Evolutionary conservation across 2,888 invertebrate genomes (phyloP), one percentile per base, ranked within the genome.

Genomic region (Troglohyphantes excavatus): DNA sequence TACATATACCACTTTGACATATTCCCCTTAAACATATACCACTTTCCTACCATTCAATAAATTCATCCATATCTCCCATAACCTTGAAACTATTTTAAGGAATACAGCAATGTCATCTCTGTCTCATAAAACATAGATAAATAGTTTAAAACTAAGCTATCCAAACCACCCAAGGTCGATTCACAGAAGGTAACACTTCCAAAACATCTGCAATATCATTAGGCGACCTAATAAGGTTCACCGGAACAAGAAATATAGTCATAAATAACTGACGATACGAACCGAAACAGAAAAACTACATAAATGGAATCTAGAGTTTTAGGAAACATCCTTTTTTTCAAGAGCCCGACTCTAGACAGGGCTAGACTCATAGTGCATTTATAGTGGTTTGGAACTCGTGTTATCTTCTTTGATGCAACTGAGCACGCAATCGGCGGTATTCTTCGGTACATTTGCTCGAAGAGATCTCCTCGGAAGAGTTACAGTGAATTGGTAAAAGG

Each of bases 381-480:
- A n/a, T n/a, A 75, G 75, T 53, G 27, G 46, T 75, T 29, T 59
- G 19, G 46, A 53, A 59, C 75, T 75, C 27, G 6, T 17, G 59
- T 59, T 75, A 75, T 75, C 75, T 59, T 19, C 46, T 72, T 19
- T 19, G 59, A 59, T 33, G 75, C 27, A 75, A 61, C 59, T n/a
- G 59, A 75, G 53, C 59, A 75, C 75, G 75, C 75, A 29, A 75
- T 26, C n/a, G 72, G 23, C 29, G 68, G 21, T 46, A 73, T 75
- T n/a, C 27, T 75, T 53, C 13, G 53, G 9, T 59, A 19, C 75
- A 75, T 59, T 75, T 59, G 59, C n/a, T 59, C 53, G 23, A 46
- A 23, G 72, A 21, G 23, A 63, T n/a, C n/a, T n/a, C 27, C 59
- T 59, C 46, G n/a, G 26, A n/a, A 72, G 46, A 27, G 73, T 13